Conservation (phyloP, 2,797 vertebrate genomes). For the Australoheros facetus region DNA sequence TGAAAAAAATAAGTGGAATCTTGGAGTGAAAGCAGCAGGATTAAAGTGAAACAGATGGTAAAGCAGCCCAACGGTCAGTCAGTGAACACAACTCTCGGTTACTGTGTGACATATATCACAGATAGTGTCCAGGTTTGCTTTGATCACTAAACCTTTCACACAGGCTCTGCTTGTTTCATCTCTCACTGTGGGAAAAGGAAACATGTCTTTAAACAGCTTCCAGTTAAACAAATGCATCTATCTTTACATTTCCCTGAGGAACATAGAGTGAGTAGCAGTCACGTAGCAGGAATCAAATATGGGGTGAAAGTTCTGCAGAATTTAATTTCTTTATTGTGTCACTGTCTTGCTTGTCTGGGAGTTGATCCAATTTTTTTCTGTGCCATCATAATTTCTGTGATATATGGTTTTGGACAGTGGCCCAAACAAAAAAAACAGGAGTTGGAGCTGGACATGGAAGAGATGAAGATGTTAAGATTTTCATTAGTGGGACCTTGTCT, state of each 20-base stretch:
- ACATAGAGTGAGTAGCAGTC: not conserved
- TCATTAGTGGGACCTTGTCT: no score
- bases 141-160: not conserved
- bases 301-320: rapidly evolving
- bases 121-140: not conserved
- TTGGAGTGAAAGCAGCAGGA: constrained; percentile 29
- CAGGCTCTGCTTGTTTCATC: not conserved
- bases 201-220: not conserved
- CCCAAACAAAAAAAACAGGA: no score
- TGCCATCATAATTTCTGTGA: no score
- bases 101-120: not conserved
- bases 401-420: no score
- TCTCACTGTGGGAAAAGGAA: not conserved
- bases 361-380: not conserved
- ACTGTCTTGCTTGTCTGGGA: not conserved
- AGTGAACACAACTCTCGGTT: constrained; percentile 7
- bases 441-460: not conserved
- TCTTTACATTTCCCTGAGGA: not conserved
- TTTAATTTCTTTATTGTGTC: not conserved
- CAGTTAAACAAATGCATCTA: not conserved
- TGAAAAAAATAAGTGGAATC: constrained; percentile 64
- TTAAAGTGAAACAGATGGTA: constrained; percentile 44
- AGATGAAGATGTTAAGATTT: not conserved
- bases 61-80: constrained; percentile 11
- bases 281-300: not conserved